Evolutionary conservation across 2,888 invertebrate species (phyloP).

Genomic region (Itoplectis maculator): DNA sequence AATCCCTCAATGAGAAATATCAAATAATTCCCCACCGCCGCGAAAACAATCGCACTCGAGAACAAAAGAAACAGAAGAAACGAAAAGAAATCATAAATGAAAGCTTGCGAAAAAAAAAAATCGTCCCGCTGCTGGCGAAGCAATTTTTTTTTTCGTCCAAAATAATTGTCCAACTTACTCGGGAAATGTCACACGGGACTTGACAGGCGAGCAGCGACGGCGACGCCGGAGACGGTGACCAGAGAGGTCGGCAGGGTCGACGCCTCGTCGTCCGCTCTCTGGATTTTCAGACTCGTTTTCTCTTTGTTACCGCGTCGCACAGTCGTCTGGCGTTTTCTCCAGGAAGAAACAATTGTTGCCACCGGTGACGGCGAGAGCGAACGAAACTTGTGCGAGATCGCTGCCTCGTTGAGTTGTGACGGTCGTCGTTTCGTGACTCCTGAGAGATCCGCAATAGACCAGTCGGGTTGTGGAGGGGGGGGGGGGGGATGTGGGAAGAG

Average conservation of each 20-base stretch:
- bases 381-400: constrained; percentile 26
- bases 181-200: constrained; percentile 1
- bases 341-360: constrained; percentile 32
- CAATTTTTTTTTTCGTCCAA: too few species aligned
- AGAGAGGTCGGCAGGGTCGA: neutral
- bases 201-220: neutral
- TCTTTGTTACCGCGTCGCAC: constrained; percentile 18
- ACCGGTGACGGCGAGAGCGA: constrained; percentile 5
- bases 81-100: neutral
- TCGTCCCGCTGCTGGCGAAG: too few species aligned
- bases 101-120: too few species aligned
- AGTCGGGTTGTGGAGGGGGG: constrained; percentile 42
- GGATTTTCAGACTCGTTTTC: neutral
- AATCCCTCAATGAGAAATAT: neutral
- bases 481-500: constrained; percentile 40
- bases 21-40: too few species aligned
- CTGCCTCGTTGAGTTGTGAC: constrained; percentile 28
- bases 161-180: neutral
- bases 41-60: too few species aligned
- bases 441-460: constrained; percentile 62
- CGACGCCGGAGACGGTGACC: neutral
- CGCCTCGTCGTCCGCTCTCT: neutral
- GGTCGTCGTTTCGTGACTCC: constrained; percentile 27
- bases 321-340: neutral
- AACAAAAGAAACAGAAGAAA: neutral